Conservation (phyloP, 1,140 invertebrate genomes). For the Penaeus indicus region DNA sequence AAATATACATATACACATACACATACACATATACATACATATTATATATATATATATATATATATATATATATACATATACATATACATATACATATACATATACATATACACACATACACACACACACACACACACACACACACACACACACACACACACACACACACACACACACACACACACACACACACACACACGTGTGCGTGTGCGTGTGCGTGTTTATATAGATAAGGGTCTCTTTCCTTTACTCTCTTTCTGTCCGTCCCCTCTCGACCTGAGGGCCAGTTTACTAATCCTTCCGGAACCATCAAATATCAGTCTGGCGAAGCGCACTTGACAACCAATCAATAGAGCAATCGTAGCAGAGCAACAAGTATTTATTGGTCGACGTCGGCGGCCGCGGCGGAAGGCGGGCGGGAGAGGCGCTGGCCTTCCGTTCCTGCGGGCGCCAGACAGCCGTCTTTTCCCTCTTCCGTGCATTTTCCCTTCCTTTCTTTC, state of each 20-base stretch:
- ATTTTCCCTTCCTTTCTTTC: too few species aligned
- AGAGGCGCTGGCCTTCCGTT: too few species aligned
- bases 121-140: not conserved
- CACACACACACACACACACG: not conserved
- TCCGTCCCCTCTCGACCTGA: not conserved
- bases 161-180: not conserved
- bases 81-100: not conserved
- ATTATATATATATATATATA: not conserved
- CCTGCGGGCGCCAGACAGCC: too few species aligned
- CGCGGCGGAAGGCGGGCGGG: too few species aligned
- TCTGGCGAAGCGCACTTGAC: too few species aligned
- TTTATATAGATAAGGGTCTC: not conserved
- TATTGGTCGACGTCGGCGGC: too few species aligned
- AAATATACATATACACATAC: too few species aligned
- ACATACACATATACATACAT: too few species aligned
- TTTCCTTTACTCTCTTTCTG: conserved; percentile 1
- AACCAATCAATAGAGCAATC: too few species aligned
- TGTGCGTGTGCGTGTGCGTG: not conserved
- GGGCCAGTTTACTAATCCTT: not conserved
- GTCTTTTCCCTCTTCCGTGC: too few species aligned
- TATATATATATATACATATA: not conserved
- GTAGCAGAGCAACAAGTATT: too few species aligned
- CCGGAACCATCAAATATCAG: not conserved
- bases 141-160: not conserved
- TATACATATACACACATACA: not conserved